Evolutionary conservation across 2,888 invertebrate species (phyloP).

Genomic region (Lasioglossum vierecki): DNA sequence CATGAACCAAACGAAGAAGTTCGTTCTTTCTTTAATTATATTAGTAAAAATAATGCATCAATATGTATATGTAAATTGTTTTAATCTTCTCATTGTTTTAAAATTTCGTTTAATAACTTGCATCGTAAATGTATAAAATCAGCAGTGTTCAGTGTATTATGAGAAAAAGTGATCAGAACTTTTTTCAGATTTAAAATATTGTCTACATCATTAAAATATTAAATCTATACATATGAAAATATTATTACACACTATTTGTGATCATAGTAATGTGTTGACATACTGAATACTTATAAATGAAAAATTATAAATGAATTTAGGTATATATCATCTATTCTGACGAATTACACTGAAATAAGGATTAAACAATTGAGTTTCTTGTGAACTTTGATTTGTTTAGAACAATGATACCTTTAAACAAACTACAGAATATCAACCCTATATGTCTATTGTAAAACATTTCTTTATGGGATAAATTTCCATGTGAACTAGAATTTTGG

Average conservation of each 20-base stretch:
- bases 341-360: neutral
- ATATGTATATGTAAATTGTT: too few relatives aligned
- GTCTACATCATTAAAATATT: too few relatives aligned
- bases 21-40: neutral
- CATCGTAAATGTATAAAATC: neutral
- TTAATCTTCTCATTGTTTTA: neutral
- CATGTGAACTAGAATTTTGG: neutral
- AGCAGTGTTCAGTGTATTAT: too few relatives aligned
- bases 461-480: neutral
- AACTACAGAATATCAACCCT: neutral
- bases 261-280: neutral
- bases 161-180: too few relatives aligned
- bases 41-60: neutral
- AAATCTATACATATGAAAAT: neutral
- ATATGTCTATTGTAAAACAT: neutral
- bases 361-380: neutral
- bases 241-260: neutral
- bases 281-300: neutral
- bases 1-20: neutral
- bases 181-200: too few relatives aligned
- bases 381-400: neutral
- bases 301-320: neutral
- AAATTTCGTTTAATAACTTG: neutral
- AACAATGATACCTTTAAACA: neutral
- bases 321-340: neutral